Conservation (phyloP, 1,140 invertebrate genomes). For the Cyclargus thomasi region DNA sequence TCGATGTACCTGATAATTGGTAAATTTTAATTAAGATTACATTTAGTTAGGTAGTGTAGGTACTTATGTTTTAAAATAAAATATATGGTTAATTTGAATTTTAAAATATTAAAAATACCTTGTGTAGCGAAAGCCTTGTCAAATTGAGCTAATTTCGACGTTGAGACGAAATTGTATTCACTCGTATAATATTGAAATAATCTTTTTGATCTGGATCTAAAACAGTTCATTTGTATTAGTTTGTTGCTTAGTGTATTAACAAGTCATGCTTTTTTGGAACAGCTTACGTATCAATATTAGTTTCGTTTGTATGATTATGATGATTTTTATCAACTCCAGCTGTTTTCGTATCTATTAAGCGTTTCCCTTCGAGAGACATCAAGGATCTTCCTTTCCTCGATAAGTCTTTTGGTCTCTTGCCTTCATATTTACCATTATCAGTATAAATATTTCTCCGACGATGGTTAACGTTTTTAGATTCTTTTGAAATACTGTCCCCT, state of each 20-base stretch:
- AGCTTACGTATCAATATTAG: background rate
- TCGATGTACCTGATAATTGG: background rate
- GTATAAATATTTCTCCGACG: background rate
- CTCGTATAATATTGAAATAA: background rate
- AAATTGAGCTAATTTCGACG: background rate
- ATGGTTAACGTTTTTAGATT: background rate
- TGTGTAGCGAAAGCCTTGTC: background rate
- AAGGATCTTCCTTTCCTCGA: background rate
- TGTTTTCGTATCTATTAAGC: background rate
- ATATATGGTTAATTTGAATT: background rate
- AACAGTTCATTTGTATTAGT: background rate
- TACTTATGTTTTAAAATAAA: background rate
- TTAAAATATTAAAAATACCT: background rate
- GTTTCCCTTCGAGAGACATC: background rate
- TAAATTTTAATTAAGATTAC: background rate
- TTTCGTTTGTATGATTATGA: background rate
- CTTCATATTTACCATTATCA: background rate
- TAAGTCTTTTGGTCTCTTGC: background rate
- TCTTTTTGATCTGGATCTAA: background rate
- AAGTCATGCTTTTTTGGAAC: background rate
- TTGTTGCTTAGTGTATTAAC: background rate
- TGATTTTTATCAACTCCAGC: background rate
- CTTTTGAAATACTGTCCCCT: background rate
- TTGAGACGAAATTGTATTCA: background rate
- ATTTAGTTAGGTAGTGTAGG: background rate